phyloP scores from a whole-genome alignment of 2,888 invertebrate species.

The Drosophila planitibia region DNA sequence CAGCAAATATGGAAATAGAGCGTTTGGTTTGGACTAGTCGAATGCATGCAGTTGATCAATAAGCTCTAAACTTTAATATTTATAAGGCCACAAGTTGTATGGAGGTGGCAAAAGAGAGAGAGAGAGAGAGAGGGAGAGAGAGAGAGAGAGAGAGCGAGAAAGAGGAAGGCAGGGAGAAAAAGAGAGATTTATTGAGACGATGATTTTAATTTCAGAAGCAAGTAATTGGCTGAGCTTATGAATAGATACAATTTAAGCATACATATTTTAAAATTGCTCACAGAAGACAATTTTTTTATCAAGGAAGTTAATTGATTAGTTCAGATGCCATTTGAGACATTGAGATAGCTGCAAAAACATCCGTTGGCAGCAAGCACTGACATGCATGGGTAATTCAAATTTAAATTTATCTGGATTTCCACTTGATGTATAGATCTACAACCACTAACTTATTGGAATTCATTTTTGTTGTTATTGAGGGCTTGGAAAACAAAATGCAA shows the following conservation, averaged over 20 bases:
- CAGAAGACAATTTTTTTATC: not conserved
- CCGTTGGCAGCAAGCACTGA: not conserved
- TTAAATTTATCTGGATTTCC: not conserved
- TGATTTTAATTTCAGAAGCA: not conserved
- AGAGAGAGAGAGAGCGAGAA: not conserved
- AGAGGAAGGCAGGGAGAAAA: not conserved
- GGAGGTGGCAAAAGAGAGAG: not conserved
- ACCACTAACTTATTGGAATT: not conserved
- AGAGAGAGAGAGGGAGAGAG: not conserved
- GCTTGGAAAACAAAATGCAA: not conserved
- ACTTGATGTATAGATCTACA: not conserved
- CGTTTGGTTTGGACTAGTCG: conserved; percentile 27
- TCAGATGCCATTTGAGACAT: not conserved
- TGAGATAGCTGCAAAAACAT: not conserved
- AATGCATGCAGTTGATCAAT: conserved; percentile 5
- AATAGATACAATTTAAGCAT: not conserved
- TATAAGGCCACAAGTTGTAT: not conserved
- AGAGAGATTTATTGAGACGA: not conserved
- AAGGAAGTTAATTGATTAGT: not conserved
- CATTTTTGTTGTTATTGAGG: not conserved
- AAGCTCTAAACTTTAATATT: conserved; percentile 14
- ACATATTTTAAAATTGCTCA: not conserved
- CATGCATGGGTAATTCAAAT: not conserved
- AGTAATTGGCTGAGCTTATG: not conserved
- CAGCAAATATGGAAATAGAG: conserved; percentile 16